Percentiles rank a stretch among this genome's conserved stretches.
These are phyloP conservation scores for Jacana jacana DNA, from an alignment of 2,113 vertebrate genomes.

Conservation along the genomic window DNA sequence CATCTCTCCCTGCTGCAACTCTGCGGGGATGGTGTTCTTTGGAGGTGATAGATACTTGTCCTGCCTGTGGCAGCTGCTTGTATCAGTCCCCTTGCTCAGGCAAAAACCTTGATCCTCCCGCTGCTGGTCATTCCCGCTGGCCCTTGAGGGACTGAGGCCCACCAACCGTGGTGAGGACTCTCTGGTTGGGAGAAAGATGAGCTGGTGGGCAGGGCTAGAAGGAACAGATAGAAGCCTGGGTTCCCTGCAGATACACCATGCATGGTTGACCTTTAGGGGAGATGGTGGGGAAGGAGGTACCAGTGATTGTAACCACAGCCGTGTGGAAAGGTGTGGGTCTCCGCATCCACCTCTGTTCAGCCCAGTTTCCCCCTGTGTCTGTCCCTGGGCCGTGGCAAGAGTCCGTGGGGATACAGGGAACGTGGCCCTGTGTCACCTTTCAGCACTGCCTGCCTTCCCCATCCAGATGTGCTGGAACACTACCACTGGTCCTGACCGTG, in stretches of 20 bases:
- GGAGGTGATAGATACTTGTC: accelerated
- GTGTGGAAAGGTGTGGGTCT: accelerated
- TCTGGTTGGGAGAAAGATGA: background rate
- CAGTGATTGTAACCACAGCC: background rate
- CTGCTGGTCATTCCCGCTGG: background rate
- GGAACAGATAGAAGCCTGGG: accelerated
- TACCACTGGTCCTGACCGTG: background rate
- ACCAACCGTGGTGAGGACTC: background rate
- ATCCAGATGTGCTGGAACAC: accelerated
- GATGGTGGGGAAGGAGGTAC: background rate
- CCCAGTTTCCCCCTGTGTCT: background rate
- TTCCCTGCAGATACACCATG: background rate
- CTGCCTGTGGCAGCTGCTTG: background rate
- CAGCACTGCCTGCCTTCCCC: background rate
- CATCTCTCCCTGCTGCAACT: background rate
- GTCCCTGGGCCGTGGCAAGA: background rate
- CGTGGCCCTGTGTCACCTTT: background rate
- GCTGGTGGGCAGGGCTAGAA: background rate
- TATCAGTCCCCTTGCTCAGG: background rate
- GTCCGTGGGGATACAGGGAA: background rate
- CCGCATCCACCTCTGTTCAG: accelerated
- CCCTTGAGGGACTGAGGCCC: accelerated
- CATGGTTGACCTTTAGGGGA: background rate
- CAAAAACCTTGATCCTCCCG: background rate
- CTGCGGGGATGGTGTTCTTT: background rate